A percentile compares a stretch with the other conserved stretches of the same genome.
Evolutionary conservation across 2,888 invertebrate genomes (phyloP).

Genomic region (Rhamnusium bicolor): DNA sequence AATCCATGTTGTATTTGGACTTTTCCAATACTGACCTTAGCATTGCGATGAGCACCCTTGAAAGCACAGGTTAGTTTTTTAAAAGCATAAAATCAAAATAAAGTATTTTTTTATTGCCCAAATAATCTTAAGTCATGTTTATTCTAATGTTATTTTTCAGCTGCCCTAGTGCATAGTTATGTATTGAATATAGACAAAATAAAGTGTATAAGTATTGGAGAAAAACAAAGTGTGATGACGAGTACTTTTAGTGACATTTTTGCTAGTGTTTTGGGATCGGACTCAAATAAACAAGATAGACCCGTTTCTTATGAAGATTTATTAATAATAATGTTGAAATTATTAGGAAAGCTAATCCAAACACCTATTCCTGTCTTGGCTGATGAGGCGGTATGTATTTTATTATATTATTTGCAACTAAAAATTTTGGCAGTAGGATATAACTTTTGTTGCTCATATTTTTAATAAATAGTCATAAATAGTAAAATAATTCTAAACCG

Average conservation of each 20-base stretch:
- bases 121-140: too few relatives aligned
- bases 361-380: constrained; percentile 74
- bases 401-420: too few relatives aligned
- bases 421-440: too few relatives aligned
- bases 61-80: constrained; percentile 77
- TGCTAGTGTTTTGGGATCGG: constrained; percentile 81
- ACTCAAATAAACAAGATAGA: constrained; percentile 76
- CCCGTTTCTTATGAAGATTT: constrained; percentile 82
- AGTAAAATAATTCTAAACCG: too few relatives aligned
- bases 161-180: constrained; percentile 72
- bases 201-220: constrained; percentile 74
- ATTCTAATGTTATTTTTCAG: constrained; percentile 46
- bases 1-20: constrained; percentile 77
- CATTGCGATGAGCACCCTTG: constrained; percentile 82
- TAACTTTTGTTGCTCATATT: too few relatives aligned
- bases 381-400: constrained; percentile 57
- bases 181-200: constrained; percentile 74
- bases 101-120: not conserved
- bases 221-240: constrained; percentile 72
- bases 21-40: constrained; percentile 81
- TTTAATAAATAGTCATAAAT: too few relatives aligned
- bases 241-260: constrained; percentile 84
- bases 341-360: constrained; percentile 76
- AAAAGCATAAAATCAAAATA: not conserved
- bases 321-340: constrained; percentile 80